phyloP scores from a whole-genome alignment of 2,113 vertebrate species.

The Laticauda colubrina region DNA sequence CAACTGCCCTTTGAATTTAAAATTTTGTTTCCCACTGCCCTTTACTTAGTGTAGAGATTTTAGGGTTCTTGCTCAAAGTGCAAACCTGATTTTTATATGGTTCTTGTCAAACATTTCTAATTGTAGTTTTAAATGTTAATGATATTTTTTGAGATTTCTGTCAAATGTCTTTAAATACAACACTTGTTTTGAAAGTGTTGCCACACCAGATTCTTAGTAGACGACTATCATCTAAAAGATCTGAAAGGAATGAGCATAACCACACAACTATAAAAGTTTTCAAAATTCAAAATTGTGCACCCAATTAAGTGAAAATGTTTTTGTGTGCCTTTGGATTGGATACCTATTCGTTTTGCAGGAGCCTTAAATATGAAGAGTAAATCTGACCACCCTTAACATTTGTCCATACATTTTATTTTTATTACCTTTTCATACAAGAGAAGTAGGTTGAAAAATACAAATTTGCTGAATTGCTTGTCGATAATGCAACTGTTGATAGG shows the following conservation, averaged over 20 bases:
- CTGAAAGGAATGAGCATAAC: constrained; percentile 9
- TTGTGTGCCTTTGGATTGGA: background rate
- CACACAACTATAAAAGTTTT: background rate
- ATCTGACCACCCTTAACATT: constrained; percentile 56
- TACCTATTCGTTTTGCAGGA: constrained; percentile 52
- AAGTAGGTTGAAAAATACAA: constrained; percentile 70
- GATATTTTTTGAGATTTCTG: background rate
- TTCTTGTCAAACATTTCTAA: background rate
- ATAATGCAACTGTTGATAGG: constrained; percentile 60
- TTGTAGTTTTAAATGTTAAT: background rate
- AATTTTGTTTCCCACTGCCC: constrained; percentile 1
- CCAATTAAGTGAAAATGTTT: background rate
- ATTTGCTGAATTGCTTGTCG: constrained; percentile 55
- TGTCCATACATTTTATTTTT: constrained; percentile 73
- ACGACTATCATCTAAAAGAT: constrained; percentile 36
- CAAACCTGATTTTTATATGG: background rate
- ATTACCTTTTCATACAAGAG: constrained; percentile 64
- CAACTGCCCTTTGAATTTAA: background rate
- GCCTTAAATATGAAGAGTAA: constrained; percentile 64
- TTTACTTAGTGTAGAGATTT: background rate
- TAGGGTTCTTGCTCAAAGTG: constrained; percentile 8
- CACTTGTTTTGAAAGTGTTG: background rate
- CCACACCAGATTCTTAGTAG: constrained; percentile 21
- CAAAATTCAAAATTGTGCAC: background rate
- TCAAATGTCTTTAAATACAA: background rate